Evolutionary conservation across 2,888 invertebrate species (phyloP).

Genomic region (Cerceris ruficornis): DNA sequence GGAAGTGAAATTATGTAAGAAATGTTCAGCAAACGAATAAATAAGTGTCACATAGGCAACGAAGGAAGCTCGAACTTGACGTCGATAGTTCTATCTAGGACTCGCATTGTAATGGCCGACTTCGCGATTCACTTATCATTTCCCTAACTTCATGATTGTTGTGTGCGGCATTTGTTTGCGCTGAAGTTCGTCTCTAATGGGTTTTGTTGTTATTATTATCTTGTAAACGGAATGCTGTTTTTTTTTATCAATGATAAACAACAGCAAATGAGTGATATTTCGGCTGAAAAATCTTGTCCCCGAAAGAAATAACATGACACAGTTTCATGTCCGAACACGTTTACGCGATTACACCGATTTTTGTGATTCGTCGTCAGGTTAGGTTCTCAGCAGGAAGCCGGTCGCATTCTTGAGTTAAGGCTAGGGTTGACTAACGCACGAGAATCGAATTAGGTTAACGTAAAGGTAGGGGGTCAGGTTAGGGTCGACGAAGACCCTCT

Average conservation of each 20-base stretch:
- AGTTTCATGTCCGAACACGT: slow-evolving; percentile 46
- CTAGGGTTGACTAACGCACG: slow-evolving; percentile 22
- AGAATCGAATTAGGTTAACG: slow-evolving; percentile 23
- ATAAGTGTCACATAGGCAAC: not conserved
- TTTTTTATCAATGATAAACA: slow-evolving; percentile 13
- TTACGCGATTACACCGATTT: slow-evolving; percentile 31
- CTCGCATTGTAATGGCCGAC: slow-evolving; percentile 66
- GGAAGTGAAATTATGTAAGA: not conserved
- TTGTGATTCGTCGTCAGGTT: slow-evolving; percentile 56
- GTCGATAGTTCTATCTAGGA: slow-evolving; percentile 27
- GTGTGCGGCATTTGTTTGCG: slow-evolving; percentile 80
- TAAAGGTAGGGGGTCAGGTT: slow-evolving; percentile 27
- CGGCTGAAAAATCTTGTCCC: slow-evolving; percentile 17
- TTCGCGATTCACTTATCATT: slow-evolving; percentile 70
- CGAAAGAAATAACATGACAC: slow-evolving; percentile 59
- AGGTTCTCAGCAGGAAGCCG: slow-evolving; percentile 48
- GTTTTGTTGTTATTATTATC: slow-evolving; percentile 59
- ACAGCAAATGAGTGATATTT: slow-evolving; percentile 21
- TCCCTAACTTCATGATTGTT: slow-evolving; percentile 81
- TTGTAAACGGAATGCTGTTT: slow-evolving; percentile 34
- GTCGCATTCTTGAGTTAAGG: slow-evolving; percentile 25
- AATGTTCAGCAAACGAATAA: not conserved
- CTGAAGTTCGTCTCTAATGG: slow-evolving; percentile 79
- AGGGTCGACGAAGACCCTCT: slow-evolving; percentile 20
- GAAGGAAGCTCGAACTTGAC: slow-evolving; percentile 35